Conservation (phyloP, 2,113 vertebrate species). For the Cricetomys ansorgei region DNA sequence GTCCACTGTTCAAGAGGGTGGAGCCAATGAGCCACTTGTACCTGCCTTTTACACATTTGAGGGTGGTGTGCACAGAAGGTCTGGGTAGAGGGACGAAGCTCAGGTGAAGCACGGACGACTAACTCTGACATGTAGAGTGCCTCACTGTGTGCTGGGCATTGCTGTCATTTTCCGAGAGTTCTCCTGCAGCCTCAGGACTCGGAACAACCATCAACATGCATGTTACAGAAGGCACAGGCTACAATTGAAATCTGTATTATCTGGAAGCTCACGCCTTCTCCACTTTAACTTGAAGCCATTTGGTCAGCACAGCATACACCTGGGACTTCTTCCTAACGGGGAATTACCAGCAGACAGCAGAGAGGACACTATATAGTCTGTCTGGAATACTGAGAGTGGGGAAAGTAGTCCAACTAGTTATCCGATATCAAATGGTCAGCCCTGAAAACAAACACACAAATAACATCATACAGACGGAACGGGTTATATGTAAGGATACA, state of each 20-base stretch:
- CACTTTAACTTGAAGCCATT: not conserved
- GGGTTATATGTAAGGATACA: not conserved
- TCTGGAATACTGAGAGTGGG: not conserved
- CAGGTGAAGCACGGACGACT: rapidly evolving
- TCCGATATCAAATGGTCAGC: not conserved
- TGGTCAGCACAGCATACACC: not conserved
- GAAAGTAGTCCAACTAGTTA: not conserved
- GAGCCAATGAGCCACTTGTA: not conserved
- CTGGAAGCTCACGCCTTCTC: not conserved
- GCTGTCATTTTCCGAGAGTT: not conserved
- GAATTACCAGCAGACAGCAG: not conserved
- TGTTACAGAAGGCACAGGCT: not conserved
- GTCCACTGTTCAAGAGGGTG: too few relatives aligned
- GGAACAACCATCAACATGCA: rapidly evolving
- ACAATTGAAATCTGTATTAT: not conserved
- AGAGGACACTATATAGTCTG: not conserved
- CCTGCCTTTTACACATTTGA: not conserved
- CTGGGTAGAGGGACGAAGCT: rapidly evolving
- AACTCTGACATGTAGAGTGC: too few relatives aligned
- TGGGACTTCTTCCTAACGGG: not conserved
- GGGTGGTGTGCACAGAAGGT: not conserved
- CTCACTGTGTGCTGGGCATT: rapidly evolving
- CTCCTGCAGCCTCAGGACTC: not conserved
- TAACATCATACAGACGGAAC: not conserved
- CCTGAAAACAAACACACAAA: not conserved